These are phyloP conservation scores for Odontothrips loti DNA, from an alignment of 2,888 invertebrate species.

Conservation along the genomic window DNA sequence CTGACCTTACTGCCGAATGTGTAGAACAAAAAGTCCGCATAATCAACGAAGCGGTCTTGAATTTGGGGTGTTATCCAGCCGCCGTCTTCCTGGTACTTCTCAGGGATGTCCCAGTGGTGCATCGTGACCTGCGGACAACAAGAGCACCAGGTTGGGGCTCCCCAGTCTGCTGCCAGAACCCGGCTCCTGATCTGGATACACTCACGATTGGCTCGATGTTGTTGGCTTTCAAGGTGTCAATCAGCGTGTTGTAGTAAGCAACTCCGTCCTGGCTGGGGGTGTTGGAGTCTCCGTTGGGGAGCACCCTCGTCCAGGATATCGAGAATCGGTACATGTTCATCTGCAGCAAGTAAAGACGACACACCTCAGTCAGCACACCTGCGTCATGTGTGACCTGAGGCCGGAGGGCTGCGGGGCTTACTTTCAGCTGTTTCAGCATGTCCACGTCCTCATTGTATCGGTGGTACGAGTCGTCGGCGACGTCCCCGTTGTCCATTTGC, in stretches of 20 bases:
- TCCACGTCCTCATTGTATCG: conserved; percentile 56
- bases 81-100: conserved; percentile 59
- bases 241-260: neutral
- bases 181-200: neutral
- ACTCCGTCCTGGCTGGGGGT: neutral
- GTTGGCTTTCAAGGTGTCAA: neutral
- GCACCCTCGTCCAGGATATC: conserved; percentile 43
- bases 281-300: neutral
- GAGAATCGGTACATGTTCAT: neutral
- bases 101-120: conserved; percentile 67
- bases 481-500: conserved; percentile 55
- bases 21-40: conserved; percentile 57
- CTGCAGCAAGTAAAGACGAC: neutral
- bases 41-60: conserved; percentile 54
- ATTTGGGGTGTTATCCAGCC: conserved; percentile 56
- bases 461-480: conserved; percentile 62
- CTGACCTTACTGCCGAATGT: conserved; percentile 58
- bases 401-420: conserved; percentile 37
- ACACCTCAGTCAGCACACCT: neutral
- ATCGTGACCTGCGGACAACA: conserved; percentile 50
- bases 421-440: conserved; percentile 53
- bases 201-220: neutral
- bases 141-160: neutral
- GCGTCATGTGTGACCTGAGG: neutral
- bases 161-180: too few species aligned